A percentile compares a stretch with the other conserved stretches of the same genome.
These are phyloP conservation scores for Lepilemur ruficaudatus DNA, from an alignment of 2,797 vertebrate genomes.

Conservation along the genomic window DNA sequence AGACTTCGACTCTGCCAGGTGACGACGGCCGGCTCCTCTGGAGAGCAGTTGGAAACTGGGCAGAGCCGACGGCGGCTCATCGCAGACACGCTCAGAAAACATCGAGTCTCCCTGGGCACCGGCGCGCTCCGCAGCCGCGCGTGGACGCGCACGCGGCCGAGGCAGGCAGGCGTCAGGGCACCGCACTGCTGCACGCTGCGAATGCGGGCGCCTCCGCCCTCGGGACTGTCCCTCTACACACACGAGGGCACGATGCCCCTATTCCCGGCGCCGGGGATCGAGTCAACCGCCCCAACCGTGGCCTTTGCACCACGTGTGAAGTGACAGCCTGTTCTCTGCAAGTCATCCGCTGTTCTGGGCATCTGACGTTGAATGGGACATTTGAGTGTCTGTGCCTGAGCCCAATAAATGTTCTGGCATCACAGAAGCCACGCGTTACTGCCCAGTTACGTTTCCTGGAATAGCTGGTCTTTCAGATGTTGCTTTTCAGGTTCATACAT, in stretches of 20 bases:
- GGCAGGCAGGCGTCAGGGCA: not conserved
- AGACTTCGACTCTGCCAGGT: not conserved
- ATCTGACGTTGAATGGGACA: not conserved
- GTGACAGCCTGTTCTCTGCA: not conserved
- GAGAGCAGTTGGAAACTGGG: rapidly evolving
- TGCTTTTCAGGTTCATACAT: not conserved
- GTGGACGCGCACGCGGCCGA: not conserved
- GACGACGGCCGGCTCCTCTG: not conserved
- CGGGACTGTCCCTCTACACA: too few relatives aligned
- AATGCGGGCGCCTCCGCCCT: too few relatives aligned
- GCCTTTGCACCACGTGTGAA: not conserved
- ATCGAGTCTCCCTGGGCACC: too few relatives aligned
- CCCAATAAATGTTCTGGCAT: not conserved
- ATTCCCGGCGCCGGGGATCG: not conserved
- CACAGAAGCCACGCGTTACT: not conserved
- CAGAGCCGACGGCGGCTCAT: not conserved
- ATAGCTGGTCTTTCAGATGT: not conserved
- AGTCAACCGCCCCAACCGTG: not conserved
- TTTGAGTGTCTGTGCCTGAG: not conserved
- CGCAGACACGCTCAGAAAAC: too few relatives aligned
- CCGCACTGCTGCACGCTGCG: too few relatives aligned
- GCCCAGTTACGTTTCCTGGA: not conserved
- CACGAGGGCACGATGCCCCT: not conserved
- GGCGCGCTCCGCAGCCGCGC: too few relatives aligned
- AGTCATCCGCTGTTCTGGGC: too few relatives aligned